Percentiles rank a stretch among this genome's conserved stretches.
Evolutionary conservation across 2,888 invertebrate genomes (phyloP).

Genomic region (Odontocolon sp.): DNA sequence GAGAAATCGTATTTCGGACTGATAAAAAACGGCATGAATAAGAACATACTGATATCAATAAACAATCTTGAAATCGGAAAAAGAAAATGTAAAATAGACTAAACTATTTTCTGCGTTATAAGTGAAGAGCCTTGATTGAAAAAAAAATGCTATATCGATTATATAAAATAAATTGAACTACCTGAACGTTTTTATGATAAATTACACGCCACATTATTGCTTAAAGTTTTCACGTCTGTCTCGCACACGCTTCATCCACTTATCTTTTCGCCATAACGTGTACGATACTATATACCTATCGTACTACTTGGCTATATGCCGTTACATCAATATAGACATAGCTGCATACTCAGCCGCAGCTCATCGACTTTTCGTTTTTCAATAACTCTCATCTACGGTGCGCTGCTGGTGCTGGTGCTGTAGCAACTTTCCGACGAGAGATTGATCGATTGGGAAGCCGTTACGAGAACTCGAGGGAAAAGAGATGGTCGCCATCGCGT

Average conservation of each 20-base stretch:
- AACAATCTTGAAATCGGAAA: too few species aligned
- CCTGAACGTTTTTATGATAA: slow-evolving; percentile 40
- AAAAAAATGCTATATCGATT: slow-evolving; percentile 9
- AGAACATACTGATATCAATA: too few species aligned
- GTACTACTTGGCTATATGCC: background rate
- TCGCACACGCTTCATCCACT: slow-evolving; percentile 44
- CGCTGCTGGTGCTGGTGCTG: slow-evolving; percentile 13
- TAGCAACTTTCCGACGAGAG: slow-evolving; percentile 53
- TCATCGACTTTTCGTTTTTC: slow-evolving; percentile 9
- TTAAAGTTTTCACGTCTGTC: slow-evolving; percentile 57
- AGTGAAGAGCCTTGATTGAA: background rate
- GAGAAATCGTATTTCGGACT: too few species aligned
- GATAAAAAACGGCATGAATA: too few species aligned
- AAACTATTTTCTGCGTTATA: too few species aligned
- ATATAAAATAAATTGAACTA: slow-evolving; percentile 1
- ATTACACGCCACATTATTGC: slow-evolving; percentile 33
- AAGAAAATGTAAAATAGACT: too few species aligned
- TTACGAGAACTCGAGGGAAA: slow-evolving; percentile 34
- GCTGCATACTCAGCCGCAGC: slow-evolving; percentile 6
- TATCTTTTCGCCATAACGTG: slow-evolving; percentile 18
- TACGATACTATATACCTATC: background rate
- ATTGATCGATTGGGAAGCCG: slow-evolving; percentile 48
- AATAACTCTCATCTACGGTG: slow-evolving; percentile 21
- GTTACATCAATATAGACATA: slow-evolving; percentile 2
- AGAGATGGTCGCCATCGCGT: background rate